Conservation (phyloP, 2,797 vertebrate genomes). For the Rhynchonycteris naso region DNA sequence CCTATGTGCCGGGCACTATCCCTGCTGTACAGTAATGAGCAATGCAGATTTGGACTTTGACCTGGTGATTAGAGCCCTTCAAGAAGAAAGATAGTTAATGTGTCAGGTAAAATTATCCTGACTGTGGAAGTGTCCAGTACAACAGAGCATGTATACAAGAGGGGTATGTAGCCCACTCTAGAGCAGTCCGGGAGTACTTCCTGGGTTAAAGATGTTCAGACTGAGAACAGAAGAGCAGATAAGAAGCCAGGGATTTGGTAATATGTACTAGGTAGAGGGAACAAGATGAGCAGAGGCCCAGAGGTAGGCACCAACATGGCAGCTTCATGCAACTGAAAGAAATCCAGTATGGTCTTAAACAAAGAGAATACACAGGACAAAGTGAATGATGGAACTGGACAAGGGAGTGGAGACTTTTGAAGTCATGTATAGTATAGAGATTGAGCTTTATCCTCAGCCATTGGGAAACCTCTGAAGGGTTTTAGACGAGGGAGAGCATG, state of each 20-base stretch:
- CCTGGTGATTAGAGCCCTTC: not conserved
- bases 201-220: not conserved
- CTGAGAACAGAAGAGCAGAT: not conserved
- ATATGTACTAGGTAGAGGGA: not conserved
- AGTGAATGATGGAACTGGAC: not conserved
- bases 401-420: not conserved
- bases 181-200: not conserved
- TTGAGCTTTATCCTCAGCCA: not conserved
- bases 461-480: not conserved
- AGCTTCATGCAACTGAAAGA: not conserved
- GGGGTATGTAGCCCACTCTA: not conserved
- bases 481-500: not conserved
- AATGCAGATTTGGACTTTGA: not conserved
- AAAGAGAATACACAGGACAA: not conserved
- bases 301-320: not conserved
- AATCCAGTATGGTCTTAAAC: not conserved
- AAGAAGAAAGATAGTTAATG: not conserved
- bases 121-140: not conserved
- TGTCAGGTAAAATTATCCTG: not conserved
- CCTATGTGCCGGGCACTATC: not conserved
- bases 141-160: not conserved
- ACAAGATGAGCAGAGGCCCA: not conserved
- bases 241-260: not conserved
- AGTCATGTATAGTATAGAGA: not conserved
- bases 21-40: not conserved